Percentiles rank a stretch among this genome's conserved stretches.
phyloP scores from a whole-genome alignment of 2,888 invertebrate species.

The Boloria selene region DNA sequence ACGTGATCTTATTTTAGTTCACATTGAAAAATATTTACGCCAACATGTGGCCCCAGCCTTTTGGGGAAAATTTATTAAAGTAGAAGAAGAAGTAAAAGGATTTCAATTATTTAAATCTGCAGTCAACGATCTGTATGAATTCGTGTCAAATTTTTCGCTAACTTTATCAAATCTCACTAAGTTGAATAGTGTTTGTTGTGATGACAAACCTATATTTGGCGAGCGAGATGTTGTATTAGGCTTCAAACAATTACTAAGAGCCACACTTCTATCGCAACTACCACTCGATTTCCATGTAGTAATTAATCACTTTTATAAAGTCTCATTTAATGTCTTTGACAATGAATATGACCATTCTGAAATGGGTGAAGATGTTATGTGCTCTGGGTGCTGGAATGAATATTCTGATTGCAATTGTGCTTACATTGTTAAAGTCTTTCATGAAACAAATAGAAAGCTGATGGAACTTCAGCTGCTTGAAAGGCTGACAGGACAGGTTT shows the following conservation, averaged over 20 bases:
- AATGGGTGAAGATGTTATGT: conserved; percentile 83
- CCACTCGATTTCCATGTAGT: conserved; percentile 86
- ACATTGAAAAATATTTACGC: conserved; percentile 83
- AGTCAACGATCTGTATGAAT: conserved; percentile 84
- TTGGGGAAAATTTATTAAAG: conserved; percentile 84
- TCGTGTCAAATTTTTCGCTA: conserved; percentile 79
- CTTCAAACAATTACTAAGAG: conserved; percentile 85
- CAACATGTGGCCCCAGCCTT: conserved; percentile 84
- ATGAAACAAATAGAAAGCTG: conserved; percentile 89
- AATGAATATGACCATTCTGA: conserved; percentile 76
- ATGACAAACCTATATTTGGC: conserved; percentile 77
- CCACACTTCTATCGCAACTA: conserved; percentile 86
- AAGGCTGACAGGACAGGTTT: conserved; percentile 91
- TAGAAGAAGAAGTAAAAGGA: conserved; percentile 79
- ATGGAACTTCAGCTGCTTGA: conserved; percentile 90
- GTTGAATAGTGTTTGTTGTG: conserved; percentile 71
- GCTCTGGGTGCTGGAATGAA: conserved; percentile 88
- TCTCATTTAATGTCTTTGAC: conserved; percentile 88
- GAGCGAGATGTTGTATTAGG: conserved; percentile 79
- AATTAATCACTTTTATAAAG: conserved; percentile 88
- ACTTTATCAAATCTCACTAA: conserved; percentile 80
- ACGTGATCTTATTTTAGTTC: conserved; percentile 67
- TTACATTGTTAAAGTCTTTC: conserved; percentile 86
- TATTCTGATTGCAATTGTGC: conserved; percentile 82
- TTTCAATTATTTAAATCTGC: conserved; percentile 86